Evolutionary conservation across 2,797 vertebrate species (phyloP), one percentile per base, ranked within the genome.

Genomic region (Parotocinclus haroldoi): DNA sequence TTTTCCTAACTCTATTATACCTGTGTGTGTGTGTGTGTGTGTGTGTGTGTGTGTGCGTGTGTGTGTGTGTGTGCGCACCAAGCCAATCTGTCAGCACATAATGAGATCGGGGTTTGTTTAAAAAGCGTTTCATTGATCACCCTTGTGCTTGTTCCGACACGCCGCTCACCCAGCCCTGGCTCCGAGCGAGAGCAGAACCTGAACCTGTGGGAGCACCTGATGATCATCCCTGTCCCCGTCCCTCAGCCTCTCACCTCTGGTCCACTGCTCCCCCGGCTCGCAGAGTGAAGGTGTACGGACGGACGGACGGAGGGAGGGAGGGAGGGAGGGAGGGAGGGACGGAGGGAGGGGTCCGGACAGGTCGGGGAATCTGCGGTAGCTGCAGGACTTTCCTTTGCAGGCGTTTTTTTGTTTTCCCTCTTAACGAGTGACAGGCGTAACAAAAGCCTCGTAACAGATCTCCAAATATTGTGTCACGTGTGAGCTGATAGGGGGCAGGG

Each of bases 101-200:
- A 45, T 55, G 46, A 52, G 52, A 37, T 56, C 52, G 4, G 14
- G 36, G 57, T 16, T 45, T 66, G 59, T 68, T 74, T 75, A 36
- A 14, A 57, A 62, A 59, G 67, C 62, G 48, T 46, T 67, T 69
- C 49, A 69, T 69, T 69, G 53, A 68, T 59, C 52, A 42, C 54
- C 54, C 52, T 58, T 38, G 37, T 38, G 64, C 72, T 69, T 75
- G 72, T 67, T 63, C 63, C 42, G 66, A 74, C 65, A 69, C 17
- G 60, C 52, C 52, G 8, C 12, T 62, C 52, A 64, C 56, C 59
- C 46, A 59, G 54, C 63, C 63, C 63, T 51, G 65, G 56, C 65
- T 51, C 37, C 48, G 12, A 57, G 54, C 63, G 44, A 66, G 10
- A 42, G 10, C 8, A 42, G 40, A 42, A 42, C 40, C 40, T 42